Evolutionary conservation across 2,113 vertebrate species (phyloP), one percentile per base, ranked within the genome.

Genomic region (Tenrec ecaudatus): DNA sequence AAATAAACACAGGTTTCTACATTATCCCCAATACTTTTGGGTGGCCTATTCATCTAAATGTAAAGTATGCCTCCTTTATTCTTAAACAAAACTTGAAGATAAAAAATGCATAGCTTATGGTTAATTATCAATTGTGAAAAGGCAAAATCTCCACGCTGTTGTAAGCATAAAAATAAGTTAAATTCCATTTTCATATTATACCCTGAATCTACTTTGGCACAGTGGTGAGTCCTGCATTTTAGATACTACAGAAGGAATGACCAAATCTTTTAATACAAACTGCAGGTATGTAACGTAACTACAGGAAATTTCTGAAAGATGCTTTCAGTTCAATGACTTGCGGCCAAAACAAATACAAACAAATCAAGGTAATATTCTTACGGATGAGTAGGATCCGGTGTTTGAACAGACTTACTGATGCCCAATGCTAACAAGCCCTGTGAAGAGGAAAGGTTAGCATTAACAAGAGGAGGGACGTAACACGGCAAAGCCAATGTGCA

Each of bases 391-490:
- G 99, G 97, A 53, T 99, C 99, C 82, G 99, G 99, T 6, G 99
- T 99, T 90, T 99, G 99, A 90, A 99, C 95, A 88, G 99, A 99
- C 96, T 99, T 99, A 97, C 98, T 99, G 98, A 99, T 99, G 94
- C 99, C 99, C 98, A 99, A 87, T 79, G 99, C 99, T 80, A 99
- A 98, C 84, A 99, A 98, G 10, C 98, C 99, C 98, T 99, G 93
- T 20, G 89, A 20, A 96, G 15, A 79, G 95, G 91, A 86, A 94
- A 4, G 38, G 27, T 69, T 9, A 75, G 62, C 47, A 92, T 93
- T 78, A 94, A 75, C 36, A 88, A 94, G 64, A 85, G 15, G 25
- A n/a, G 82, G 9, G 79, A 40, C 40, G 75, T 0, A 92, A n/a
- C 12, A 68, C 9, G 3, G 60, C 31, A 47, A 85, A 82, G 38